These are phyloP conservation scores for Asarcornis scutulata DNA, from an alignment of 2,113 vertebrate genomes.

Conservation along the genomic window DNA sequence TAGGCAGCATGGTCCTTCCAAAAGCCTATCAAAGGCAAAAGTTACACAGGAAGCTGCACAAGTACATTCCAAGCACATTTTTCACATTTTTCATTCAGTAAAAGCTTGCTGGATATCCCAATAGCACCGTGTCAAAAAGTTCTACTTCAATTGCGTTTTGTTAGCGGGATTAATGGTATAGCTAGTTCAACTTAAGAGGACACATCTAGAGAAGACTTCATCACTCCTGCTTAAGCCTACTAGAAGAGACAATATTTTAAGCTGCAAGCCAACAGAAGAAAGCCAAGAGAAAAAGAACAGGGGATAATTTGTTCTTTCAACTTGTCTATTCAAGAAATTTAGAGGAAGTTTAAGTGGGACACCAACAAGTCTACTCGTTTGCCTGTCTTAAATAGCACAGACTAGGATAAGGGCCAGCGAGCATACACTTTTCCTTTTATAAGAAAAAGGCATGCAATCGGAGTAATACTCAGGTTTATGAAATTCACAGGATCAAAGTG, in stretches of 20 bases:
- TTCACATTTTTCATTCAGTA: neutral
- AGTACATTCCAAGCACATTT: neutral
- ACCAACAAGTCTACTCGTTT: neutral
- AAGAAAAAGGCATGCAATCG: neutral
- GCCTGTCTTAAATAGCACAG: neutral
- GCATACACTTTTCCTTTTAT: accelerated
- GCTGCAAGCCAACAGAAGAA: neutral
- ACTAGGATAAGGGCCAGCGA: neutral
- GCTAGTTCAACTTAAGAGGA: neutral
- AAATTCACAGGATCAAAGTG: neutral
- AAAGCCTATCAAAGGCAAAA: neutral
- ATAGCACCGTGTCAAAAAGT: neutral
- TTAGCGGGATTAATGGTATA: neutral
- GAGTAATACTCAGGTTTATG: neutral
- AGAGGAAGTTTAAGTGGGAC: neutral
- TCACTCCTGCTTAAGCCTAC: neutral
- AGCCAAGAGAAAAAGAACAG: neutral
- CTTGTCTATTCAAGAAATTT: neutral
- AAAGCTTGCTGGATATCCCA: neutral
- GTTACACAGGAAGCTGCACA: neutral
- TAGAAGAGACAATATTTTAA: neutral
- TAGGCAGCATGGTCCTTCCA: neutral
- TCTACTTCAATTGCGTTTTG: neutral
- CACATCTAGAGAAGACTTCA: neutral
- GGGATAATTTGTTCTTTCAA: neutral